Evolutionary conservation across 92 coral and sea anemone genomes (phyloP), one percentile per base, ranked within the genome.

Genomic region (Hydrozoanthus gracilis): DNA sequence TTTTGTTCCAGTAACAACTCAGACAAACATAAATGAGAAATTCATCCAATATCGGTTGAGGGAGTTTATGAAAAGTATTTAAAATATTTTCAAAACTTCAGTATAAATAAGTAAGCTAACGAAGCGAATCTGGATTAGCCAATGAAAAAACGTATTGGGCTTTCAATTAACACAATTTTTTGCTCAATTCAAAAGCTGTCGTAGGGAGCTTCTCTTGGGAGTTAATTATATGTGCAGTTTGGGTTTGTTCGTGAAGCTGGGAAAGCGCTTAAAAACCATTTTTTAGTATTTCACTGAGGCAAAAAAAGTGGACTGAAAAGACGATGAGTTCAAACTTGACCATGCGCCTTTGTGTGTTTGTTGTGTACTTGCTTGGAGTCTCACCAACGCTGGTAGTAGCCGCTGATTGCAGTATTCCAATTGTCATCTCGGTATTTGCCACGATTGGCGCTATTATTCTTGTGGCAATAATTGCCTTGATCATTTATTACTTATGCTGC

Each of bases 361-460:
- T 54, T 3, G 14, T 48, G 10, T 64, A 60, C 13, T 49, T 80
- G 20, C 60, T 80, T 6, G 58, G 27, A 4, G 69, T 17, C 8
- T 13, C 69, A n/a, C 72, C 85, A 6, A 14, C 18, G 55, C 61
- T 62, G 4, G 85, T 80, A 18, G 85, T 64, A 60, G 91, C 88
- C 6, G 73, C 89, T 20, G 60, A 84, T 6, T 94, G 95, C 60
- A 65, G 88, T 5, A 67, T 84, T 2, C 89, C 95, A 18, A 91
- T 94, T 83, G 72, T 94, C 5, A 88, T 86, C 27, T 83, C 98
- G 20, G 98, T 94, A 11, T 94, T 94, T 62, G 94, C 87, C n/a
- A 91, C 95, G 4, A 67, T 94, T 5, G 98, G 91, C 15, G 76
- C 86, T 4, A 17, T 92, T 7, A 76, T 94, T 44, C 15, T 94